phyloP scores from a whole-genome alignment of 2,888 invertebrate species.

The Brachyptera putata region DNA sequence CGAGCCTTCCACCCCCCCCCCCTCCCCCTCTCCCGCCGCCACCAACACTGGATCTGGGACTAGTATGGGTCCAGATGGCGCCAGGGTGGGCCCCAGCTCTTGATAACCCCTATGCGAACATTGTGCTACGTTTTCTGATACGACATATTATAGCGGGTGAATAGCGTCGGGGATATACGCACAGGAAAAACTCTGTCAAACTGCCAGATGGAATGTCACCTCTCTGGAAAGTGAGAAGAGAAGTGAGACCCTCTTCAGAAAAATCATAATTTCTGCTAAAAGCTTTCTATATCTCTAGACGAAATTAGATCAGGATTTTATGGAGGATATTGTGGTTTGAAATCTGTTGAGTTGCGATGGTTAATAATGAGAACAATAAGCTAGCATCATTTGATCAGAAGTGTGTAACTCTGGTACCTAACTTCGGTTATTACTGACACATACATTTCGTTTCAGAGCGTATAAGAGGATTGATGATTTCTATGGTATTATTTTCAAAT shows the following conservation, averaged over 20 bases:
- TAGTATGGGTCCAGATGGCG: constrained; percentile 15
- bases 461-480: too few relatives aligned
- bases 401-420: too few relatives aligned
- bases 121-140: not conserved
- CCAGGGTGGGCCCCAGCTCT: too few relatives aligned
- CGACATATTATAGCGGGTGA: constrained; percentile 14
- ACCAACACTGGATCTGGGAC: not conserved
- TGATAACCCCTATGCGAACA: not conserved
- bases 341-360: not conserved
- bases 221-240: not conserved
- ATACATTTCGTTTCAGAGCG: too few relatives aligned
- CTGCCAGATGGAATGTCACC: constrained; percentile 21
- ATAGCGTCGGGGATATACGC: constrained; percentile 3
- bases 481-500: too few relatives aligned
- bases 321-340: not conserved
- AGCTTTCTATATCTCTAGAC: not conserved
- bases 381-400: too few relatives aligned
- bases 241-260: not conserved
- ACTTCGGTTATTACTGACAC: too few relatives aligned
- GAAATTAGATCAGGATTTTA: not conserved
- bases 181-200: constrained; percentile 17
- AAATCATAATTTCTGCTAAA: constrained; percentile 8
- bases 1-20: not conserved
- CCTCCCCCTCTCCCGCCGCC: not conserved
- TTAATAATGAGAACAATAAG: too few relatives aligned